These are phyloP conservation scores for Theonella swinhoei DNA, from an alignment of 37 sponge, comb jelly and placozoan genomes.

Conservation along the genomic window DNA sequence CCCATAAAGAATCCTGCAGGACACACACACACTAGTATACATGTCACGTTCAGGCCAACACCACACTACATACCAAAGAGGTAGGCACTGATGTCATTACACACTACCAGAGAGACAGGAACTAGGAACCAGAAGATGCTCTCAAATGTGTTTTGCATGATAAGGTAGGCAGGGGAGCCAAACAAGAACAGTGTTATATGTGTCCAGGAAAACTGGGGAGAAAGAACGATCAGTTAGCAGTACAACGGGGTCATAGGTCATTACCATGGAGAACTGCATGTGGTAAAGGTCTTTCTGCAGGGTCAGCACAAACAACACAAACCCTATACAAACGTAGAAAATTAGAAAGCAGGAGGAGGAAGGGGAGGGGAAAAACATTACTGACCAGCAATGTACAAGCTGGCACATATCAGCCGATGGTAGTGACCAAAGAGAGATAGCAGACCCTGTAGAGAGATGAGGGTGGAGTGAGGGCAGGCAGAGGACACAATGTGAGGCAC, in stretches of 20 bases:
- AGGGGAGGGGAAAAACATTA: not conserved
- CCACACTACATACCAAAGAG: constrained; percentile 76
- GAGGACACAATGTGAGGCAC: not conserved
- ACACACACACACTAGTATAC: not conserved
- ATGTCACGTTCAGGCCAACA: no score
- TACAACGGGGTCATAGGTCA: not conserved
- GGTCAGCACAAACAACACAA: constrained; percentile 90
- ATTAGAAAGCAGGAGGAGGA: constrained; percentile 1
- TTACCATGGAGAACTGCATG: constrained; percentile 85
- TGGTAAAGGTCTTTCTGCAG: constrained; percentile 83
- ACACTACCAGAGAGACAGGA: constrained; percentile 93
- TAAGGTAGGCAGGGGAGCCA: constrained; percentile 76
- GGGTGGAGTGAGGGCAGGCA: not conserved
- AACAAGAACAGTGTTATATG: constrained; percentile 91
- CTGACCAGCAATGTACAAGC: constrained; percentile 80
- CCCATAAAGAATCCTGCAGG: constrained; percentile 93
- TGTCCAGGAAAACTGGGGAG: constrained; percentile 90
- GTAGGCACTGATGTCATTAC: constrained; percentile 99
- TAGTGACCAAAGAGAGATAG: constrained; percentile 66
- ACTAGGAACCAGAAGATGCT: constrained; percentile 92
- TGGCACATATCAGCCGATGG: constrained; percentile 85
- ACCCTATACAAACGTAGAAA: constrained; percentile 35
- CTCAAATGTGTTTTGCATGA: constrained; percentile 88
- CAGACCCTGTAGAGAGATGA: constrained; percentile 36
- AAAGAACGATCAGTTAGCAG: not conserved